Evolutionary conservation across 2,797 vertebrate species (phyloP), one percentile per base, ranked within the genome.

Genomic region (Chromobotia macracanthus): DNA sequence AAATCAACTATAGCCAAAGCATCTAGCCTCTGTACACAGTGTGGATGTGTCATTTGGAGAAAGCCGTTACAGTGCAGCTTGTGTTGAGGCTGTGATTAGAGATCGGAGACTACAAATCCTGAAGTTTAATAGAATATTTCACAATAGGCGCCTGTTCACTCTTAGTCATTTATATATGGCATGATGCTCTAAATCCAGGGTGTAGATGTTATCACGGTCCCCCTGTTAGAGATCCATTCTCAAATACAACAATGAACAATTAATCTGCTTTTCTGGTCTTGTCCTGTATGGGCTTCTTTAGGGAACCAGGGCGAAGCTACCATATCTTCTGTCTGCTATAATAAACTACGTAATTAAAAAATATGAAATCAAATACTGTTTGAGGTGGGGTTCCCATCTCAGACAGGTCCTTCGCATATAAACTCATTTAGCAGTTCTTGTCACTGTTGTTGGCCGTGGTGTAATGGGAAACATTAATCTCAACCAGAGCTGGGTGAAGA

Each of bases 121-220:
- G 55, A 79, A 51, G 58, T 63, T 46, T 41, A 64, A 38, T 46
- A 73, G 80, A 82, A 84, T 77, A 63, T 77, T 76, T 68, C 7
- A 38, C 19, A 50, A 11, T 2, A 19, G 50, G 41, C 15, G 28
- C 38, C 66, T 55, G n/a, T 72, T 18, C 6, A 41, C 38, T 6
- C 25, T 64, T n/a, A 70, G 38, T 23, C 61, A 38, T 35, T n/a
- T 38, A 60, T 55, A 38, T 67, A 19, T 41, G 38, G 12, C 28
- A 10, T 68, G 46, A 11, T 35, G 61, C 41, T 48, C 18, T 58
- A 68, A 19, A 77, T 77, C 75, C 75, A 77, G 13, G 48, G 65
- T 67, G 74, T 67, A 41, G 51, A 76, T 76, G 50, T 66, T 44
- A 31, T 66, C 73, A 56, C 3, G 3, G 13, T 65, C 28, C 28